Evolutionary conservation across 1,140 invertebrate species (phyloP).

Genomic region (Papilio glaucus): DNA sequence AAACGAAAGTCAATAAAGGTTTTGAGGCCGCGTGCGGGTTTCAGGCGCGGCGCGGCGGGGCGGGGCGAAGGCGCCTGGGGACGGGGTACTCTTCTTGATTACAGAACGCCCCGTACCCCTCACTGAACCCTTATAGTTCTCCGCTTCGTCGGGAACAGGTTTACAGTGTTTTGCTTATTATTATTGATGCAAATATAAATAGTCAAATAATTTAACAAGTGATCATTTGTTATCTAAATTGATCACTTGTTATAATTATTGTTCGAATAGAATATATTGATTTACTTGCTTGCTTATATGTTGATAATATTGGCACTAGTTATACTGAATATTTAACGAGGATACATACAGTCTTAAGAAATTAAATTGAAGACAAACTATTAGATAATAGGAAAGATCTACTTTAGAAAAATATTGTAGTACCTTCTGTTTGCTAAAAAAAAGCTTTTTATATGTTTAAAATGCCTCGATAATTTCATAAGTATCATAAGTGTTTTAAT

Average conservation of each 20-base stretch:
- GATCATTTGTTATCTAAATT: slow-evolving; percentile 10
- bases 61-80: slow-evolving; percentile 64
- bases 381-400: too few relatives aligned
- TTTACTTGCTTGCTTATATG: too few relatives aligned
- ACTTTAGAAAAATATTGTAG: too few relatives aligned
- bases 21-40: slow-evolving; percentile 72
- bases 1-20: slow-evolving; percentile 79
- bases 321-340: too few relatives aligned
- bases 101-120: slow-evolving; percentile 63
- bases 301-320: too few relatives aligned
- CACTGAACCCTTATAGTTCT: slow-evolving; percentile 43
- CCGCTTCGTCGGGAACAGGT: slow-evolving; percentile 61
- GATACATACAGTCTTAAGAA: too few relatives aligned
- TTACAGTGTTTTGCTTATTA: slow-evolving; percentile 61
- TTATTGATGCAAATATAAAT: slow-evolving; percentile 43
- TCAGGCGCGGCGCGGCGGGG: slow-evolving; percentile 51
- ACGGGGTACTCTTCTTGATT: slow-evolving; percentile 84
- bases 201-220: too few relatives aligned
- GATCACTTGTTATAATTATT: background rate
- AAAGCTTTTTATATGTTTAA: background rate
- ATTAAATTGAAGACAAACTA: too few relatives aligned
- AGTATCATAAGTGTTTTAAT: too few relatives aligned
- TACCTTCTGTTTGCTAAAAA: too few relatives aligned
- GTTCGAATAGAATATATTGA: too few relatives aligned
- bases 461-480: too few relatives aligned